Evolutionary conservation across 2,113 vertebrate species (phyloP).

Genomic region (Cepphus grylle): DNA sequence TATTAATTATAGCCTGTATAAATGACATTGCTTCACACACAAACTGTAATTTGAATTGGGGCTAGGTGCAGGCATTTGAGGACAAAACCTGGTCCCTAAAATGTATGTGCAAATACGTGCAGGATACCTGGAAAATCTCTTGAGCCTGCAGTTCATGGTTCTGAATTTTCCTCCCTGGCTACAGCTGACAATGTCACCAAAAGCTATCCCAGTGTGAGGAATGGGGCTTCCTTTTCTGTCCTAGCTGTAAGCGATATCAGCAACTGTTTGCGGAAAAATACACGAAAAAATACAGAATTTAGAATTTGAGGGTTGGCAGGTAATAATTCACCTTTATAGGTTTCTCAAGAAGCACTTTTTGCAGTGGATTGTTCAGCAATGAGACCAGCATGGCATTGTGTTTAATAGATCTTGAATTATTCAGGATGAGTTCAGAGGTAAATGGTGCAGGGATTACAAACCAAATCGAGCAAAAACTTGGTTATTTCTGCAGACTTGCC

Average conservation of each 20-base stretch:
- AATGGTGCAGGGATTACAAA: not conserved
- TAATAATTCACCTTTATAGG: not conserved
- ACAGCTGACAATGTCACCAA: not conserved
- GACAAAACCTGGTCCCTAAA: not conserved
- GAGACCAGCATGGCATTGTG: not conserved
- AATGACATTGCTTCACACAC: not conserved
- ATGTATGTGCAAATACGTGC: fast-evolving
- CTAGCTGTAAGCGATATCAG: not conserved
- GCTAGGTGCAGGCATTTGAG: not conserved
- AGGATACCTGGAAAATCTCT: not conserved
- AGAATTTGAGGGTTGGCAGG: not conserved
- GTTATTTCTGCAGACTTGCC: not conserved
- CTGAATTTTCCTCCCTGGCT: not conserved
- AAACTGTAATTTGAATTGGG: fast-evolving
- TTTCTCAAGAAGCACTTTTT: not conserved
- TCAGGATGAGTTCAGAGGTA: not conserved
- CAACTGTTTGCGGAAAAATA: not conserved
- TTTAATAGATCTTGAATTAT: not conserved
- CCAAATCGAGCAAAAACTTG: fast-evolving
- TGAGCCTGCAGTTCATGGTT: not conserved
- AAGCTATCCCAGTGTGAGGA: not conserved
- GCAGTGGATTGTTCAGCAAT: not conserved
- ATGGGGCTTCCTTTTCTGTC: not conserved
- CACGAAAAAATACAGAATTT: not conserved
- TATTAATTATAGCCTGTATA: not conserved